Base-by-base conservation (phyloP, 2,113 vertebrate species). In the Hiodon tergisus region DNA sequence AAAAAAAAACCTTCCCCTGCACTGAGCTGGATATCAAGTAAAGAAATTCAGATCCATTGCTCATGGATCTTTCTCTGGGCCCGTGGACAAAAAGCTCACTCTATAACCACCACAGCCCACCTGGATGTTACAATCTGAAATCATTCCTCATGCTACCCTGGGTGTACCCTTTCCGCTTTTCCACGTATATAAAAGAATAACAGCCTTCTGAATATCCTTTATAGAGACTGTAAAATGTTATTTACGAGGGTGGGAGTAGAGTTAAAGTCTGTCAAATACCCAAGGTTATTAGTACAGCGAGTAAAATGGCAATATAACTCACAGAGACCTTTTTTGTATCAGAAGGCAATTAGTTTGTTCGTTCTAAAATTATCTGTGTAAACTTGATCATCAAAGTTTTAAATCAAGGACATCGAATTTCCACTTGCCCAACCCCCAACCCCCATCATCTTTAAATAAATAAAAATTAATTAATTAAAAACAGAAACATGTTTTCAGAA, bases 211-310 rank as follows among this genome's bases (percentile, higher is more conserved):
- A 59, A 46, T 67, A 68, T 31, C 17, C 46, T 75, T 75, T 75
- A 68, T 59, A 58, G 54, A 13, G 54, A 55, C 66, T 68, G 66
- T 69, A 75, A 75, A 75, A 75, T 62, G 58, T 16, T 55, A 51
- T 76, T 76, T 70, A 70, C 52, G 58, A 62, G 67, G n/a, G 57
- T 62, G 59, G 65, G 73, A 68, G 55, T 31, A 5, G 67, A 70
- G 59, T 59, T 51, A 70, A 76, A 61, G 67, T 69, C 67, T 47
- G 74, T 70, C 65, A 76, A 31, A 70, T 69, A 7, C 50, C 63
- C 58, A 76, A 71, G 68, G 68, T 71, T 76, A 63, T 76, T 68
- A 76, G 67, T 65, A 55, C 48, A 65, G 66, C 17, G 8, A 62
- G 68, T 71, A 71, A 71, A 76, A 53, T 51, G 6, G 58, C 47